phyloP scores from a whole-genome alignment of 2,888 invertebrate species.

The Limnephilus auricula region DNA sequence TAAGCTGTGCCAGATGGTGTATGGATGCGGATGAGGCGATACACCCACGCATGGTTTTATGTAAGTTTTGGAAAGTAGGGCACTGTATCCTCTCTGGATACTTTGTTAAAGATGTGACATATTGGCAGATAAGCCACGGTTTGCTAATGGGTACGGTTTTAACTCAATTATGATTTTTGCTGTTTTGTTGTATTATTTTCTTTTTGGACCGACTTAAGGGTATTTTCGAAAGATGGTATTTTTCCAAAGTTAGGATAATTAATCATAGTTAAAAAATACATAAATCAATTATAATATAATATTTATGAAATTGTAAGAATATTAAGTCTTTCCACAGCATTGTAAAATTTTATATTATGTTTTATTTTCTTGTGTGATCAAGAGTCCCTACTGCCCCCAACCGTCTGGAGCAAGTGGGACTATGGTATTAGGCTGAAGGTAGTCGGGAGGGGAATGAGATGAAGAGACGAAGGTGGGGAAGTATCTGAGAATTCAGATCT shows the following conservation, averaged over 20 bases:
- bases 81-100: neutral
- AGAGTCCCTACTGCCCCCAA: too few relatives aligned
- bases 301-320: neutral
- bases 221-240: neutral
- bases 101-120: neutral
- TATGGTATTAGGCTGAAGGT: too few relatives aligned
- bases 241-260: neutral
- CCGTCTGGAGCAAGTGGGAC: too few relatives aligned
- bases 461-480: too few relatives aligned
- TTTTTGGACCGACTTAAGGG: too few relatives aligned
- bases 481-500: too few relatives aligned
- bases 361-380: too few relatives aligned
- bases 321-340: too few relatives aligned
- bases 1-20: neutral
- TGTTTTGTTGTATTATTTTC: neutral
- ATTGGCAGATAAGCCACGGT: neutral
- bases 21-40: neutral
- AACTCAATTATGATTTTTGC: too few relatives aligned
- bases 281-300: too few relatives aligned
- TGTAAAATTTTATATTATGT: too few relatives aligned
- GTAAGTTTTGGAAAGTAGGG: neutral
- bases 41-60: neutral
- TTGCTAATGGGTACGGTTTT: neutral
- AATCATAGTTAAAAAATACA: neutral
- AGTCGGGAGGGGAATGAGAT: too few relatives aligned